Conservation (phyloP, 2,888 invertebrate species). For the Drosophila acutilabella region DNA sequence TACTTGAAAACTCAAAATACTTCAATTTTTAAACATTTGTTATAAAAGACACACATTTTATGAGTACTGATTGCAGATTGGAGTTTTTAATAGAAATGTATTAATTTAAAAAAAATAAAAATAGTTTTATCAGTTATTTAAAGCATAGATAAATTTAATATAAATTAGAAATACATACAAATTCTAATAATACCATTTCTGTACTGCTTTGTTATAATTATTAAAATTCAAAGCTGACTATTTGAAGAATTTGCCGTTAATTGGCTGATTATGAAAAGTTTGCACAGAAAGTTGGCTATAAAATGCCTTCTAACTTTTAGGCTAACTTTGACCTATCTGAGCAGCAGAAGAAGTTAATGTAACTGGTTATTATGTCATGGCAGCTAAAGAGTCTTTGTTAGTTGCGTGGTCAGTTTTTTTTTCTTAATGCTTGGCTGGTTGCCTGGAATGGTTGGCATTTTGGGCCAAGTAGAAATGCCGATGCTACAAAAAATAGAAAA, state of each 20-base stretch:
- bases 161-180: no score
- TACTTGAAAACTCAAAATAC: background rate
- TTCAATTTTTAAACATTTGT: slow-evolving; percentile 2
- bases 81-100: no score
- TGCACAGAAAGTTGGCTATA: background rate
- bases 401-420: slow-evolving; percentile 35
- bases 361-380: slow-evolving; percentile 59
- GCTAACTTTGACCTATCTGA: slow-evolving; percentile 57
- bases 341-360: background rate
- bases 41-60: background rate
- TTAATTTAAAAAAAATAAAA: no score
- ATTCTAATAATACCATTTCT: no score
- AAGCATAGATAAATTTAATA: no score
- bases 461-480: slow-evolving; percentile 20
- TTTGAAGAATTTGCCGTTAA: no score
- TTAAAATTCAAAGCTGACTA: no score
- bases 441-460: slow-evolving; percentile 35
- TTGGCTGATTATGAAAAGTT: background rate
- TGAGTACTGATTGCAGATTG: no score
- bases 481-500: background rate
- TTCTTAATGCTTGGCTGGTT: background rate
- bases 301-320: slow-evolving; percentile 5
- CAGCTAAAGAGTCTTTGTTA: slow-evolving; percentile 12
- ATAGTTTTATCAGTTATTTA: no score
- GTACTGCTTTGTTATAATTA: no score